A percentile compares a stretch with the other conserved stretches of the same genome.
These are phyloP conservation scores for Xiphorhynchus erythropygius DNA, from an alignment of 2,797 vertebrate species.

Conservation along the genomic window DNA sequence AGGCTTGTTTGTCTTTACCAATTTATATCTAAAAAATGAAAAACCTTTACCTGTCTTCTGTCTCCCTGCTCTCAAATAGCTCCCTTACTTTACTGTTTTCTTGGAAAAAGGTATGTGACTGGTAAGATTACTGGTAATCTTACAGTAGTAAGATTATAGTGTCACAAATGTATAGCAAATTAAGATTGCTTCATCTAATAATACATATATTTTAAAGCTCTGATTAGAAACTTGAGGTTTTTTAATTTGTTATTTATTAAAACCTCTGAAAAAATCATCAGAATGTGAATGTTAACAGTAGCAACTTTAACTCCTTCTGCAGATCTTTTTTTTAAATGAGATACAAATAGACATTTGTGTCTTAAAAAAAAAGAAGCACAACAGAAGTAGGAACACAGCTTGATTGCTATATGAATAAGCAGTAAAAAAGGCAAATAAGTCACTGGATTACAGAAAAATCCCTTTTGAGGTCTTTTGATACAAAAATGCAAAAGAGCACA, in stretches of 20 bases:
- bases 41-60: slow-evolving; percentile 32
- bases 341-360: neutral
- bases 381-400: neutral
- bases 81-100: slow-evolving; percentile 52
- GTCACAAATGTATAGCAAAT: slow-evolving; percentile 1
- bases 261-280: neutral
- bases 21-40: neutral
- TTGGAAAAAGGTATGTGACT: slow-evolving; percentile 51
- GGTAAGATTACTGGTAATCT: slow-evolving; percentile 20
- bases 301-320: neutral
- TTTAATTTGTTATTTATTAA: neutral
- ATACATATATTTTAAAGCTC: neutral
- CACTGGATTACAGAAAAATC: neutral
- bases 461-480: neutral
- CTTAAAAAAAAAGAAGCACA: slow-evolving; percentile 2
- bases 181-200: neutral
- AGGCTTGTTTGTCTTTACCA: neutral
- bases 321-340: neutral
- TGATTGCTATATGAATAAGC: neutral
- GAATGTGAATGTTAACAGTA: neutral
- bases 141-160: neutral
- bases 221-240: neutral
- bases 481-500: neutral
- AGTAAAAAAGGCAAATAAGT: neutral
- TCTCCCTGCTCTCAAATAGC: slow-evolving; percentile 46